A percentile compares a stretch with the other conserved stretches of the same genome.
Evolutionary conservation across 2,888 invertebrate genomes (phyloP).

Genomic region (Clunio marinus): DNA sequence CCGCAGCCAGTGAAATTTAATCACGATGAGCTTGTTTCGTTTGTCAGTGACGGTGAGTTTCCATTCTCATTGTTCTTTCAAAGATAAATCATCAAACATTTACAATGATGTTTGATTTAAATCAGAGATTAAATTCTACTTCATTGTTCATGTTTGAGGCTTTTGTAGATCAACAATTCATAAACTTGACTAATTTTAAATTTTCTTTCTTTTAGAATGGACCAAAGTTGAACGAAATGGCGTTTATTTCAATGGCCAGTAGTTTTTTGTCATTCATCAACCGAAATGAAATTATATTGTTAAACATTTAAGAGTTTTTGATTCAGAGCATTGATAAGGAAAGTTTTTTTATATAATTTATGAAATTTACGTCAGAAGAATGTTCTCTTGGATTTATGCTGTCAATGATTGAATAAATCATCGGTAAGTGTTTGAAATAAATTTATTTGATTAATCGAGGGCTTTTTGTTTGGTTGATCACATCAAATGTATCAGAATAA

Average conservation of each 20-base stretch:
- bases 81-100: not conserved
- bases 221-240: constrained; percentile 10
- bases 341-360: constrained; percentile 27
- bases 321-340: not conserved
- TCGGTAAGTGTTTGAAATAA: too few relatives aligned
- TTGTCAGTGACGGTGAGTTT: constrained; percentile 59
- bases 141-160: too few relatives aligned
- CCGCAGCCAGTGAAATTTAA: constrained; percentile 44
- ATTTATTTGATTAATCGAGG: too few relatives aligned
- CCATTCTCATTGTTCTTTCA: not conserved
- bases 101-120: not conserved
- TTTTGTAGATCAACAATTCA: not conserved
- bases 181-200: too few relatives aligned
- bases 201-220: constrained; percentile 34
- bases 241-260: constrained; percentile 30
- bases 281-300: not conserved
- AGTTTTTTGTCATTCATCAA: not conserved
- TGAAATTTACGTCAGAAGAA: too few relatives aligned
- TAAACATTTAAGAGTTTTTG: constrained; percentile 17
- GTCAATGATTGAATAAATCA: too few relatives aligned
- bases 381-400: too few relatives aligned
- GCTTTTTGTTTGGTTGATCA: too few relatives aligned
- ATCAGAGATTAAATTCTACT: not conserved
- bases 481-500: too few relatives aligned
- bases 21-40: constrained; percentile 61